These are phyloP conservation scores for Antennarius striatus DNA, from an alignment of 2,113 vertebrate genomes.

Conservation along the genomic window DNA sequence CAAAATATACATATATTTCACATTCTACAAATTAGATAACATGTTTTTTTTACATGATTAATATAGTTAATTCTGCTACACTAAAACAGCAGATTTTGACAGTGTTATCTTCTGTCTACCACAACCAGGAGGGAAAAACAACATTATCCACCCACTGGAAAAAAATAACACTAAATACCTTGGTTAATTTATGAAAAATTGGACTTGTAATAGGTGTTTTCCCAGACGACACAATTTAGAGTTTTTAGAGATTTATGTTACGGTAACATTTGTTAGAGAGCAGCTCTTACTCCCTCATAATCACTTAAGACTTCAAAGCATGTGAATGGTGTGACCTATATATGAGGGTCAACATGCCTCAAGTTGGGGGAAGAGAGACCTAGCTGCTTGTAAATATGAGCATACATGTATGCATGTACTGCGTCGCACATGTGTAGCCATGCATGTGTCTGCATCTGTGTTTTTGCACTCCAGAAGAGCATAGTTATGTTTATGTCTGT, in stretches of 20 bases:
- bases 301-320: constrained; percentile 39
- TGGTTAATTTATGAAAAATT: neutral
- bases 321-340: constrained; percentile 49
- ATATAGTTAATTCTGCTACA: neutral
- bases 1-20: too few species aligned
- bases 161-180: constrained; percentile 2
- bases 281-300: constrained; percentile 5
- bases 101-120: neutral
- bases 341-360: constrained; percentile 52
- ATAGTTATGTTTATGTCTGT: neutral
- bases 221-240: too few species aligned
- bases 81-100: neutral
- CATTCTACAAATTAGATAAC: too few species aligned
- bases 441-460: constrained; percentile 54
- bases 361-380: constrained; percentile 23
- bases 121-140: constrained; percentile 1
- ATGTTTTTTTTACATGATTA: too few species aligned
- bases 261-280: neutral
- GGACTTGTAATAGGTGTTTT: too few species aligned
- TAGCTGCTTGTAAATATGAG: constrained; percentile 38
- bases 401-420: constrained; percentile 34
- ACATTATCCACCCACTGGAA: neutral
- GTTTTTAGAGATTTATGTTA: too few species aligned
- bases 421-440: constrained; percentile 49
- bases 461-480: constrained; percentile 11